phyloP scores from a whole-genome alignment of 2,888 invertebrate genomes.

The Agonopterix heracliana region DNA sequence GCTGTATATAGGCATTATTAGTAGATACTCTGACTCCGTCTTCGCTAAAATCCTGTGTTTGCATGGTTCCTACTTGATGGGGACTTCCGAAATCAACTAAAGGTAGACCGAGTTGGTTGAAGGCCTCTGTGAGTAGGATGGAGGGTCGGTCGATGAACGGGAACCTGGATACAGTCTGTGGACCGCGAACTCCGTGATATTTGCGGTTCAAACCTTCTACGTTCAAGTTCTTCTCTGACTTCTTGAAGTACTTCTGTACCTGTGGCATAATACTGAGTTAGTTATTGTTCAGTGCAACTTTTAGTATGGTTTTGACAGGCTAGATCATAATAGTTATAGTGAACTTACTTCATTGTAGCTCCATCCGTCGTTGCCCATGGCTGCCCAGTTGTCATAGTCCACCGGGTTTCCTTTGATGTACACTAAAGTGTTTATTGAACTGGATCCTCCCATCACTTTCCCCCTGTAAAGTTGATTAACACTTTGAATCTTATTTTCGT shows the following conservation, averaged over 20 bases:
- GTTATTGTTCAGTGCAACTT: slow-evolving; percentile 59
- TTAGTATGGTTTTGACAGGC: slow-evolving; percentile 53
- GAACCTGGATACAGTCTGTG: slow-evolving; percentile 76
- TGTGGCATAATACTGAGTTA: slow-evolving; percentile 24
- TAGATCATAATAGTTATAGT: too few relatives aligned
- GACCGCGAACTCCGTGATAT: slow-evolving; percentile 77
- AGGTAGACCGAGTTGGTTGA: slow-evolving; percentile 74
- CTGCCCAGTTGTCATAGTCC: slow-evolving; percentile 80
- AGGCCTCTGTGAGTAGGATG: slow-evolving; percentile 70
- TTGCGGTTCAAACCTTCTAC: slow-evolving; percentile 56
- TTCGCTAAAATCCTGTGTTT: slow-evolving; percentile 71
- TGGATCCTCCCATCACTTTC: slow-evolving; percentile 81
- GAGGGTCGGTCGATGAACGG: slow-evolving; percentile 77
- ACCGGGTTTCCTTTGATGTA: slow-evolving; percentile 74
- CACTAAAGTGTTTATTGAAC: slow-evolving; percentile 78
- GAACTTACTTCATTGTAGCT: slow-evolving; percentile 68
- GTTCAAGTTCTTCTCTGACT: slow-evolving; percentile 78
- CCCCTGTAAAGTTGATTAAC: slow-evolving; percentile 46
- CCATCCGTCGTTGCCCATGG: slow-evolving; percentile 77
- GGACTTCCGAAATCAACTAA: slow-evolving; percentile 73
- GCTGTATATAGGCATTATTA: slow-evolving; percentile 79
- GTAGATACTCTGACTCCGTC: slow-evolving; percentile 77
- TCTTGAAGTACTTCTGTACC: slow-evolving; percentile 81
- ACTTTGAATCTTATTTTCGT: background rate
- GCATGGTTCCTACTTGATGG: slow-evolving; percentile 72